These are phyloP conservation scores for Chinchilla lanigera DNA, from an alignment of 2,113 vertebrate species.

Conservation along the genomic window DNA sequence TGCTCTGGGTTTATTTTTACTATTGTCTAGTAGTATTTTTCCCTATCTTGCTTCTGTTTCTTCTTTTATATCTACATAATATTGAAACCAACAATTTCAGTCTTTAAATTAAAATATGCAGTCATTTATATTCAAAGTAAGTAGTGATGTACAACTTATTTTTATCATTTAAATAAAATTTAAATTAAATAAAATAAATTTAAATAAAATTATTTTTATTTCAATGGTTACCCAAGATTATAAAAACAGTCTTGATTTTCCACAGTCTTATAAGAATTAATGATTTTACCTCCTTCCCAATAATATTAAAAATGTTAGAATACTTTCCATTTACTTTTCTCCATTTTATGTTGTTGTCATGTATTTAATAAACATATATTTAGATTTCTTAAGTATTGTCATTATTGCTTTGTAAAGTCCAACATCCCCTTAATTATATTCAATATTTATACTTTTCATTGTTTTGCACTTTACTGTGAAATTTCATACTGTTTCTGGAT, in stretches of 20 bases:
- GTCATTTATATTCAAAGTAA: conserved; percentile 3
- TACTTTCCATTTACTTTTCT: not conserved
- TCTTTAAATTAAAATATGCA: conserved; percentile 12
- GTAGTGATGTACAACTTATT: not conserved
- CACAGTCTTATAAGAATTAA: not conserved
- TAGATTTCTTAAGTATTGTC: not conserved
- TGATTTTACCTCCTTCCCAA: not conserved
- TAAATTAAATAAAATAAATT: not conserved
- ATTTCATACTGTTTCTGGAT: not conserved
- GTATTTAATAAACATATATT: not conserved
- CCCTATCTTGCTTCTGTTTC: not conserved
- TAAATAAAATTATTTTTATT: not conserved
- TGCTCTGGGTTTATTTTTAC: not conserved
- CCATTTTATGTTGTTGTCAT: conserved; percentile 4
- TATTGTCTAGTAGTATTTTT: not conserved
- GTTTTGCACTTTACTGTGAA: not conserved
- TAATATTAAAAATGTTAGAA: conserved; percentile 30
- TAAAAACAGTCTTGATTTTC: not conserved
- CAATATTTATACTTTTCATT: not conserved
- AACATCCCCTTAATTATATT: not conserved
- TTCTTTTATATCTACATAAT: not conserved
- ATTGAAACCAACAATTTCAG: not conserved
- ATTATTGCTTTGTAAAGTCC: not conserved
- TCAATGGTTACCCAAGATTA: not conserved
- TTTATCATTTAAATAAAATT: not conserved